Conservation (phyloP, 2,797 vertebrate genomes). For the Anguilla obscura region DNA sequence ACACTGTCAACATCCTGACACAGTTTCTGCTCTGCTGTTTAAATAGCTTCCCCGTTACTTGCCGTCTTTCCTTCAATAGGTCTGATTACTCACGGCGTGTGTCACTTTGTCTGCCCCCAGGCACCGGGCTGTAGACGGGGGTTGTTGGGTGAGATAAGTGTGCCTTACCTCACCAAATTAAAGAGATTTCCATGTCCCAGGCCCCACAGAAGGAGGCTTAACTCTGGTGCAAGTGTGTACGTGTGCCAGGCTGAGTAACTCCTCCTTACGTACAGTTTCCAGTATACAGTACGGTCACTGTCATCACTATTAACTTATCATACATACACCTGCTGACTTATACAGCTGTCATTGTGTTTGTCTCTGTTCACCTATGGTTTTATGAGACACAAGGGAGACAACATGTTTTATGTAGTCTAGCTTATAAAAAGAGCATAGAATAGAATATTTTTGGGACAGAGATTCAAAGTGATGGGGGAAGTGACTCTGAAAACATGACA, state of each 20-base stretch:
- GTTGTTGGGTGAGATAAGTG: constrained; percentile 50
- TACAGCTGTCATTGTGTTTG: background rate
- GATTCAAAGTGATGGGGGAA: background rate
- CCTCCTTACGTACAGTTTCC: background rate
- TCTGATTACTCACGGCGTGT: constrained; percentile 17
- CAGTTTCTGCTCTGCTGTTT: background rate
- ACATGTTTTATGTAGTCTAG: background rate
- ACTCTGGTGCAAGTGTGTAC: background rate
- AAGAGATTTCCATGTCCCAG: constrained; percentile 38
- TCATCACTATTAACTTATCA: background rate
- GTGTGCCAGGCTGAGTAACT: constrained; percentile 24
- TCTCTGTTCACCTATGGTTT: background rate
- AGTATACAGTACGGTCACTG: background rate
- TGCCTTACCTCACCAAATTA: constrained; percentile 46
- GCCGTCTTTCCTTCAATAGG: background rate
- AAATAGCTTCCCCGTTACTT: background rate
- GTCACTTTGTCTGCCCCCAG: constrained; percentile 40
- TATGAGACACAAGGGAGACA: background rate
- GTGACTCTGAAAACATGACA: background rate
- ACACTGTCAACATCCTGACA: constrained; percentile 5
- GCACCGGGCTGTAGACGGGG: constrained; percentile 44
- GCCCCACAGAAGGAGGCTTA: background rate
- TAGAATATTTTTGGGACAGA: background rate
- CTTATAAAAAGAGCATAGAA: background rate
- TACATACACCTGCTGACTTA: background rate